phyloP scores from a whole-genome alignment of 2,797 vertebrate species.

The Rhincodon typus region DNA sequence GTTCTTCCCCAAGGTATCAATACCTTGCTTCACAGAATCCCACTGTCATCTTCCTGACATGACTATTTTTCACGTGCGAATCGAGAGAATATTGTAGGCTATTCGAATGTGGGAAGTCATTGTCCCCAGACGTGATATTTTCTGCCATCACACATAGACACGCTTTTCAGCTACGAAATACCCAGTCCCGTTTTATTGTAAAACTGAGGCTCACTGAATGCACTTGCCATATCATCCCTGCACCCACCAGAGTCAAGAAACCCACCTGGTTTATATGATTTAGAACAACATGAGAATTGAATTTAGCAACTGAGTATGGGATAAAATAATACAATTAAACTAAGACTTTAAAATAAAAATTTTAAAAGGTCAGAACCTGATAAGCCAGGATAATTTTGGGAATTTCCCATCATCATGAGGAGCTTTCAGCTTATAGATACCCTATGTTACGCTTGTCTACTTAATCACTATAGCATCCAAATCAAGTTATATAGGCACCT shows the following conservation, averaged over 20 bases:
- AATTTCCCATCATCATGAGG: neutral
- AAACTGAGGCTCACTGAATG: neutral
- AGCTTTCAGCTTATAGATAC: neutral
- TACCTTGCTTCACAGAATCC: neutral
- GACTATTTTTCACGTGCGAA: neutral
- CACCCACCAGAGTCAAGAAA: neutral
- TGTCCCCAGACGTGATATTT: neutral
- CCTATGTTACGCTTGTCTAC: neutral
- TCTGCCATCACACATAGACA: neutral
- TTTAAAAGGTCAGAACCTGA: no score
- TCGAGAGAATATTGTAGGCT: neutral
- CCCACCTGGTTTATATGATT: neutral
- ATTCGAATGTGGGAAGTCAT: neutral
- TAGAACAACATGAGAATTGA: neutral
- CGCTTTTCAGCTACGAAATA: neutral
- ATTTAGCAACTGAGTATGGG: neutral
- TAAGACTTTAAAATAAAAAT: neutral
- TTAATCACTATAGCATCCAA: neutral
- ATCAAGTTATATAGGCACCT: neutral
- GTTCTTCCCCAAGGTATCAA: neutral
- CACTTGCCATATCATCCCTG: neutral
- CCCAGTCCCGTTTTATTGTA: neutral
- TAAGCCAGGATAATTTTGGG: neutral
- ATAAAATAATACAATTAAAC: neutral
- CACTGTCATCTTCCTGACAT: neutral